phyloP scores from a whole-genome alignment of 2,113 vertebrate species.

The Pteruthius melanotis region DNA sequence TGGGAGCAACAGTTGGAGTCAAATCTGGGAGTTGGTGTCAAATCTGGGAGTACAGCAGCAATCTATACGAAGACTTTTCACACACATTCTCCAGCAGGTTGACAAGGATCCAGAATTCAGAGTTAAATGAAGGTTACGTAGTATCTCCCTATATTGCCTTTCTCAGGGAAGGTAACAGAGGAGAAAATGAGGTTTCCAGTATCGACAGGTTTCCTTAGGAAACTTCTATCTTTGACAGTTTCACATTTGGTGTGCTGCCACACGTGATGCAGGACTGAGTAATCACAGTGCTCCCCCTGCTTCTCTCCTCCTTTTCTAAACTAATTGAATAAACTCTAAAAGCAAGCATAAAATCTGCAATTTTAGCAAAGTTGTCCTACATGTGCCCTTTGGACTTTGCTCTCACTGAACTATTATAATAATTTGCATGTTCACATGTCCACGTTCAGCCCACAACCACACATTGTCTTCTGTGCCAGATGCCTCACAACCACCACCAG shows the following conservation, averaged over 20 bases:
- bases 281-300: neutral
- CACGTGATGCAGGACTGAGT: neutral
- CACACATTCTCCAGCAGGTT: neutral
- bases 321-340: neutral
- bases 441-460: neutral
- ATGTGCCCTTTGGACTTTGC: accelerated
- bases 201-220: neutral
- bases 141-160: neutral
- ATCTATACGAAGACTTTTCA: neutral
- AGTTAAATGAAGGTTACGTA: accelerated
- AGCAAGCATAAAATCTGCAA: neutral
- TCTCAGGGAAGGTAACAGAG: neutral
- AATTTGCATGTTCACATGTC: neutral
- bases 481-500: neutral
- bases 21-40: neutral
- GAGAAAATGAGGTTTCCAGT: neutral
- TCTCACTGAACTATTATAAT: neutral
- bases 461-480: neutral
- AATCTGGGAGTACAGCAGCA: neutral
- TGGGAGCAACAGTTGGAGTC: neutral
- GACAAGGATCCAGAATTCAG: neutral
- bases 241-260: neutral
- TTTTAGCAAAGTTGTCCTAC: neutral
- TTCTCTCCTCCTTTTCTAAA: neutral
- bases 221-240: neutral